Evolutionary conservation across 2,113 vertebrate genomes (phyloP).

Genomic region (Rutilus rutilus): DNA sequence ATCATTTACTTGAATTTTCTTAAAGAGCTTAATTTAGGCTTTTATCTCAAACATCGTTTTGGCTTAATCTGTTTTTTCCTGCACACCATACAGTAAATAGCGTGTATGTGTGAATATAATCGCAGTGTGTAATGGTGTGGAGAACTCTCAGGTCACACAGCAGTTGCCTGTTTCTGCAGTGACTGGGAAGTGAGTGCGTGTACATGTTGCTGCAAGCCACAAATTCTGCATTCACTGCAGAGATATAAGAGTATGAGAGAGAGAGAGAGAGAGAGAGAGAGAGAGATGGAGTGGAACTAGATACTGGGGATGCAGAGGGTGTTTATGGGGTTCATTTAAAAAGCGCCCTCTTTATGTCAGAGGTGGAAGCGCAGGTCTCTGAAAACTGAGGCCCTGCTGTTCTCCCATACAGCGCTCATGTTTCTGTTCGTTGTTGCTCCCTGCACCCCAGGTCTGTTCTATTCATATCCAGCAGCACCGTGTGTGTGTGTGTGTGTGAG

Average conservation of each 20-base stretch:
- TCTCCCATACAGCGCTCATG: conserved; percentile 17
- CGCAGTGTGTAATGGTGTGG: conserved; percentile 13
- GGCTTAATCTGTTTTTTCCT: background rate
- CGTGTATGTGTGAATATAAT: conserved; percentile 34
- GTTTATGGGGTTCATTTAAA: background rate
- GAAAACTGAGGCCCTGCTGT: conserved; percentile 11
- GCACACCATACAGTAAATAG: conserved; percentile 6
- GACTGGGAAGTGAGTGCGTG: background rate
- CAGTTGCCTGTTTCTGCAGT: conserved; percentile 10
- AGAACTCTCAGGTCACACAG: conserved; percentile 9
- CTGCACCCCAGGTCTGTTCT: conserved; percentile 33
- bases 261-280: background rate
- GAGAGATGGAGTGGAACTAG: background rate
- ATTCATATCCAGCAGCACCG: conserved; percentile 30
- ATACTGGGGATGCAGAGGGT: background rate
- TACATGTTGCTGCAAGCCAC: background rate
- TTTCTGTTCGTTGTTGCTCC: conserved; percentile 25
- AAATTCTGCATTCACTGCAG: conserved; percentile 5
- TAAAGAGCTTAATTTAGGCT: background rate
- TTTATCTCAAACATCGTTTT: conserved; percentile 21
- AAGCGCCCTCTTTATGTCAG: conserved; percentile 30
- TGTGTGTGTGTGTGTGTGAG: background rate
- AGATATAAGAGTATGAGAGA: background rate
- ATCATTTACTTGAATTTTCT: background rate
- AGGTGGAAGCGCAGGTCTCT: conserved; percentile 19